Conservation (phyloP, 2,113 vertebrate genomes). For the Hyperopisus bebe region DNA sequence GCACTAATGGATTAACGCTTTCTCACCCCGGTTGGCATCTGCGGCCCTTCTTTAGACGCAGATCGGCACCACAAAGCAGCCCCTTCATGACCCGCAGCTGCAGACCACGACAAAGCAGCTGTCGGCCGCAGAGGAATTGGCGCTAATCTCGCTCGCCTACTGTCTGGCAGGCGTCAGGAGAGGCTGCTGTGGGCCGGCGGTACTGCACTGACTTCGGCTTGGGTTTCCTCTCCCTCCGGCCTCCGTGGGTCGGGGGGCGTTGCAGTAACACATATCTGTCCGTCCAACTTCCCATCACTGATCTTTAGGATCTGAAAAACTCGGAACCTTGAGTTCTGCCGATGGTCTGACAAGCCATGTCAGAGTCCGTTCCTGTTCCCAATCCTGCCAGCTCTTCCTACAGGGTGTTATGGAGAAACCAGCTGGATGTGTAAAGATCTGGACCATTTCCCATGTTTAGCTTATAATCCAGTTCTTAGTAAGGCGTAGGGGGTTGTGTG, state of each 20-base stretch:
- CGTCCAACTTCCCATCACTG: not conserved
- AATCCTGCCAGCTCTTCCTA: not conserved
- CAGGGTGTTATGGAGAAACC: not conserved
- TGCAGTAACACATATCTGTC: not conserved
- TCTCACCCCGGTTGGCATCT: not conserved
- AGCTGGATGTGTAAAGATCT: not conserved
- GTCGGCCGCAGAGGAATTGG: not conserved
- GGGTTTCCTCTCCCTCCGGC: not conserved
- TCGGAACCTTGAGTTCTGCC: not conserved
- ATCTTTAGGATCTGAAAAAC: not conserved
- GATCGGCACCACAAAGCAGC: not conserved
- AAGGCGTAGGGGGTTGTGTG: not conserved
- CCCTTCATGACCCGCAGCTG: not conserved
- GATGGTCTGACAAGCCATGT: not conserved
- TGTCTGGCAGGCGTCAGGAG: not conserved
- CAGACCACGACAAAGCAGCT: not conserved
- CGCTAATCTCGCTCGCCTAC: not conserved
- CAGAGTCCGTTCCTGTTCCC: not conserved
- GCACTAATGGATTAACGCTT: slow-evolving; percentile 2
- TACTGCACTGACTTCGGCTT: not conserved
- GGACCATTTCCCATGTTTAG: not conserved
- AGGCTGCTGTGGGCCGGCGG: not conserved
- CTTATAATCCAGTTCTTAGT: not conserved
- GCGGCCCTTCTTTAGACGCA: not conserved
- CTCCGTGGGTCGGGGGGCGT: not conserved